Evolutionary conservation across 1,140 invertebrate species (phyloP).

Genomic region (Caerostris extrusa): DNA sequence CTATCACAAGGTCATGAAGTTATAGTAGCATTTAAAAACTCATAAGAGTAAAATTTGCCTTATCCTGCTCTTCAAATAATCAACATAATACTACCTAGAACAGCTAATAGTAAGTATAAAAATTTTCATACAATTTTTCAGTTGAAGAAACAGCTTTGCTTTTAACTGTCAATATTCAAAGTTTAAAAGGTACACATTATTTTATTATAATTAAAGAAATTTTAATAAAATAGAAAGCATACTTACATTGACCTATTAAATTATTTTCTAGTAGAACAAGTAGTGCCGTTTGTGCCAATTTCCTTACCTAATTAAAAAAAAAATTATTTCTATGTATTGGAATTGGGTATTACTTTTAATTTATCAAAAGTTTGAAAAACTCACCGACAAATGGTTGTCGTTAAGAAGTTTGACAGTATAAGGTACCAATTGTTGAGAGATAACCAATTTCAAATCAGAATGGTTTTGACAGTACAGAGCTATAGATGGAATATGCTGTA

Average conservation of each 20-base stretch:
- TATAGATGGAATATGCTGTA: slow-evolving; percentile 86
- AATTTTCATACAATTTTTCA: too few species aligned
- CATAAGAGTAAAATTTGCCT: too few species aligned
- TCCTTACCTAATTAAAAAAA: slow-evolving; percentile 83
- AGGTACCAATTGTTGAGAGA: slow-evolving; percentile 84
- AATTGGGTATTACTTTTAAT: too few species aligned
- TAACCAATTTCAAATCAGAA: slow-evolving; percentile 81
- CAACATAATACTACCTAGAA: too few species aligned
- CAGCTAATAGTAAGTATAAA: too few species aligned
- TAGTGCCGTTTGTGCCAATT: slow-evolving; percentile 85
- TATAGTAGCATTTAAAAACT: too few species aligned
- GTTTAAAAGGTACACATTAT: too few species aligned
- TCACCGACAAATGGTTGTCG: slow-evolving; percentile 85
- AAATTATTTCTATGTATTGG: neutral
- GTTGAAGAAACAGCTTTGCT: too few species aligned
- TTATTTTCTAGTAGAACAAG: slow-evolving; percentile 85
- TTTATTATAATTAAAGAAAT: too few species aligned
- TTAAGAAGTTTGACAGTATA: slow-evolving; percentile 85
- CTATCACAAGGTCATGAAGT: too few species aligned
- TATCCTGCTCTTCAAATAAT: too few species aligned
- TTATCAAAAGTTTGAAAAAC: neutral
- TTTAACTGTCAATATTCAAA: too few species aligned
- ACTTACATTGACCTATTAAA: slow-evolving; percentile 83
- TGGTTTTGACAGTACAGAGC: slow-evolving; percentile 85
- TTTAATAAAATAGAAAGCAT: slow-evolving; percentile 42